phyloP scores from a whole-genome alignment of 2,113 vertebrate genomes.

The Megaceryle torquata region DNA sequence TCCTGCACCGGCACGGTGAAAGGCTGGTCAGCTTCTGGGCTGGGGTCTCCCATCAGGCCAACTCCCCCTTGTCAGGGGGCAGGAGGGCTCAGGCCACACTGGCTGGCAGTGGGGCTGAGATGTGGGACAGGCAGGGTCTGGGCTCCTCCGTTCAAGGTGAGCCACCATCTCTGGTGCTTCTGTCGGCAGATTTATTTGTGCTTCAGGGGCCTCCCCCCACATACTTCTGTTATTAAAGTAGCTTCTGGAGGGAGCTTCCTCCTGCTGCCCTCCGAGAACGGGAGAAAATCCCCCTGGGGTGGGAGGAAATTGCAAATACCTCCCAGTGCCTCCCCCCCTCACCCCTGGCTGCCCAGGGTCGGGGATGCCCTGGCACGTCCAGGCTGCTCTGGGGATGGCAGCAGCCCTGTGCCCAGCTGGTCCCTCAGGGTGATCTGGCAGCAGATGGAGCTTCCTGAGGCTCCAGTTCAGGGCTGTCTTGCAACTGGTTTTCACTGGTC shows the following conservation, averaged over 20 bases:
- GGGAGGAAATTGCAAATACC: slow-evolving; percentile 54
- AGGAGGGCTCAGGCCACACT: background rate
- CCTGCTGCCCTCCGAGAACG: background rate
- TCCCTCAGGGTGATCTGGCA: background rate
- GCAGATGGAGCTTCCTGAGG: rapidly evolving
- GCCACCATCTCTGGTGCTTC: rapidly evolving
- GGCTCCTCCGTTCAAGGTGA: too few species aligned
- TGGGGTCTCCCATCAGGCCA: background rate
- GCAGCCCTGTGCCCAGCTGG: rapidly evolving
- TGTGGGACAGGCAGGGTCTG: background rate
- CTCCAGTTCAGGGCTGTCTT: background rate
- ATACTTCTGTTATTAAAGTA: background rate
- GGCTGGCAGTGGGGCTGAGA: rapidly evolving
- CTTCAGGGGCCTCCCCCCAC: background rate
- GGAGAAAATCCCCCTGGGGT: background rate
- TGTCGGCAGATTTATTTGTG: background rate
- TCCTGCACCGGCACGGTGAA: background rate
- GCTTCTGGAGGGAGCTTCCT: background rate
- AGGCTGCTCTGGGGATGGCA: rapidly evolving
- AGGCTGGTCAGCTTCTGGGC: background rate
- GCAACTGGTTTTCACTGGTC: background rate
- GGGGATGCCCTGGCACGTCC: background rate
- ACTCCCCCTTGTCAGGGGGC: background rate
- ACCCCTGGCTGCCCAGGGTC: rapidly evolving
- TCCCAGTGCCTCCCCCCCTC: background rate